Base-by-base conservation (phyloP, 2,797 vertebrate species). In the Eospalax fontanierii region DNA sequence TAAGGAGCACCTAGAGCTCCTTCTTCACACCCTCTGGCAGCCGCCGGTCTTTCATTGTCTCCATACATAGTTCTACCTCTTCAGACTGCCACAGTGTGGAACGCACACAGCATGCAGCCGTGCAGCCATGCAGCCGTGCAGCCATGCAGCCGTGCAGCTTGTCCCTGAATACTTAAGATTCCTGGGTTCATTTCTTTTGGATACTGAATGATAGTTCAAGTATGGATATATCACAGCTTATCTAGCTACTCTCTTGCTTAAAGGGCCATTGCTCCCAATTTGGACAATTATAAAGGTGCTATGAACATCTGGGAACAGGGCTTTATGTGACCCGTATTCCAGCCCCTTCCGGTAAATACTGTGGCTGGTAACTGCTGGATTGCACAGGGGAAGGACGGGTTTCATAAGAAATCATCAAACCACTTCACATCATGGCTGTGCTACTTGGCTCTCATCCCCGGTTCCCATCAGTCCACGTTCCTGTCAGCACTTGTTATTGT, bases 351-450 rank as follows among this genome's bases (percentile, higher is more conserved):
- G 75, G 26, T 57, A 38, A 80, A 80, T 43, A 24, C 59, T 14
- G n/a, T 24, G 38, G 18, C 22, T 70, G 19, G 1, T n/a, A 16
- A 18, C 7, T 61, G 59, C 30, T n/a, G 15, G 43, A 14, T 74
- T 14, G 2, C 0, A 19, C 0, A 15, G 35, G 21, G 43, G 5
- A 24, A 4, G 8, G 5, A 24, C 4, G 8, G 4, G 50, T 65
- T 19, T 4, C 1, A 50, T 50, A 28, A 61, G 24, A 50, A 46
- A 40, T 12, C 33, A 2, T 7, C 33, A 2, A 30, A 46, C 40
- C 24, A 21, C 15, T n/a, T 46, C 14, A 46, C 63, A 21, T 30
- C 6, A 28, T 6, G 18, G 74, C 74, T 61, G 33, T 26, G 43
- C 7, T 16, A 3, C 3, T 21, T 30, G 14, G 7, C 38, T 43